Conservation (phyloP, 2,113 vertebrate species). For the Formicarius rufipectus region DNA sequence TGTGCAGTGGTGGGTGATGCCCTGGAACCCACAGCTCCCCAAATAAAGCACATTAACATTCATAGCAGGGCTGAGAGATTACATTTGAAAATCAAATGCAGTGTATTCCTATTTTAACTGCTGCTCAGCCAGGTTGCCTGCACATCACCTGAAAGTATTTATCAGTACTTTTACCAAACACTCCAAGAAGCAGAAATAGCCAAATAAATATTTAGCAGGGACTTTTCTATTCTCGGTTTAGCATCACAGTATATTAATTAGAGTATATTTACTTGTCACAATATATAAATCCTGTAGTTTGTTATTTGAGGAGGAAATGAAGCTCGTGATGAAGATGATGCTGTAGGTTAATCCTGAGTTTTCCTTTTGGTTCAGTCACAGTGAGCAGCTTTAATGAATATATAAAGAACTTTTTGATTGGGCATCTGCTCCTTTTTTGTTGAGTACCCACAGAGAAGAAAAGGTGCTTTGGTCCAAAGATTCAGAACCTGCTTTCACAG, state of each 20-base stretch:
- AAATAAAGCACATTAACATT: background rate
- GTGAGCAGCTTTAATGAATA: background rate
- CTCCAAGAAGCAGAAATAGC: background rate
- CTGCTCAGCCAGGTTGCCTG: background rate
- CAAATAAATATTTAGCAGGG: background rate
- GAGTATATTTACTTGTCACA: background rate
- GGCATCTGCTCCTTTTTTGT: background rate
- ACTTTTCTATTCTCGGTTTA: background rate
- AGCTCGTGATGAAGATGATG: background rate
- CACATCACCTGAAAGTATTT: background rate
- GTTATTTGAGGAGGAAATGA: background rate
- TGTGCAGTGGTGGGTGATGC: background rate
- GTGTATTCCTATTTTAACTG: background rate
- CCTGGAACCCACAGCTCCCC: background rate
- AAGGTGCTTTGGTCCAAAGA: background rate
- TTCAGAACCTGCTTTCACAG: background rate
- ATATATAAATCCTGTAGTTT: background rate
- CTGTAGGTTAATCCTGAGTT: background rate
- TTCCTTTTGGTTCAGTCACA: background rate
- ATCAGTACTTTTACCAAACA: background rate
- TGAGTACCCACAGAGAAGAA: background rate
- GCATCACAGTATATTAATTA: background rate
- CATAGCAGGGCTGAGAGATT: background rate
- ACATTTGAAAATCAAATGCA: background rate
- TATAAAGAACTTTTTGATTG: background rate